Conservation (phyloP, 2,888 invertebrate species). For the Fragum whitleyi region DNA sequence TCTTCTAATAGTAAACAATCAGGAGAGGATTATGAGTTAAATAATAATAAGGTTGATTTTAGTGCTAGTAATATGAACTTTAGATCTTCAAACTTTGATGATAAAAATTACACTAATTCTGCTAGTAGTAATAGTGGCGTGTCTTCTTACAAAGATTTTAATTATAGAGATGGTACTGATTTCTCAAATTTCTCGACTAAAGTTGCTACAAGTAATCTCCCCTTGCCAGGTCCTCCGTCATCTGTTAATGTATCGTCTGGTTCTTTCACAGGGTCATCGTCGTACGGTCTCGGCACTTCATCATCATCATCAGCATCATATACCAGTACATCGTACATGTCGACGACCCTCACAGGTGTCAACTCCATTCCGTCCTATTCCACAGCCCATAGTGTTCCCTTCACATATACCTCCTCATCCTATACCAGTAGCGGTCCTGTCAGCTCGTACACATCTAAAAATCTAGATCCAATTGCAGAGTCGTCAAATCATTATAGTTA, state of each 20-base stretch:
- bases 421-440: conserved; percentile 54
- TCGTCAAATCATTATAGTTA: conserved; percentile 74
- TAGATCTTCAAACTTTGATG: conserved; percentile 16
- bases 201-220: conserved; percentile 44
- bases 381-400: conserved; percentile 64
- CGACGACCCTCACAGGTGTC: conserved; percentile 59
- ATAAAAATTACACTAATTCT: conserved; percentile 30
- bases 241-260: conserved; percentile 42
- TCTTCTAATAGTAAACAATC: conserved; percentile 21
- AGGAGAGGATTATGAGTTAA: conserved; percentile 21
- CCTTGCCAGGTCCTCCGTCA: conserved; percentile 30
- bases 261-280: conserved; percentile 50
- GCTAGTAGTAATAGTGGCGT: conserved; percentile 35
- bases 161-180: conserved; percentile 57
- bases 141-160: conserved; percentile 46
- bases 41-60: conserved; percentile 31
- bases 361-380: conserved; percentile 59
- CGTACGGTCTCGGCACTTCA: conserved; percentile 46
- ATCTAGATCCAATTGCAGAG: conserved; percentile 65
- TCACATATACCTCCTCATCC: conserved; percentile 55
- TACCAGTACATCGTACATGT: conserved; percentile 57
- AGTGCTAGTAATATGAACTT: background rate
- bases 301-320: conserved; percentile 55
- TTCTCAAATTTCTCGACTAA: conserved; percentile 61
- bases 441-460: conserved; percentile 58